A percentile compares a stretch with the other conserved stretches of the same genome.
phyloP scores from a whole-genome alignment of 2,113 vertebrate genomes.

The Rhynchomys soricoides region DNA sequence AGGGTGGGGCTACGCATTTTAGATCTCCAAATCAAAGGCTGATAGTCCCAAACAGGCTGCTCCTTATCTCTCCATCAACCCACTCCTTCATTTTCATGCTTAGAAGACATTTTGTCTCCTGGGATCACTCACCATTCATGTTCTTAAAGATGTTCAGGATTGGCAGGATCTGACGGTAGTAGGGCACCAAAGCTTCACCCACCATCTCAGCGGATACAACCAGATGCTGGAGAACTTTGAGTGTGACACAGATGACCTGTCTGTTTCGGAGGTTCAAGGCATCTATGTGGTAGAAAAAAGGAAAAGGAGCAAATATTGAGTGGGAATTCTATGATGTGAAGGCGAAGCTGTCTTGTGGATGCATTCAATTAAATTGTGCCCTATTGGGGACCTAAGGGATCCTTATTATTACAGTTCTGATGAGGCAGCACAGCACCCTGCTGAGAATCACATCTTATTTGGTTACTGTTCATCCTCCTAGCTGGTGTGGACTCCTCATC shows the following conservation, averaged over 20 bases:
- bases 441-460: conserved; percentile 83
- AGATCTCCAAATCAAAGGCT: conserved; percentile 76
- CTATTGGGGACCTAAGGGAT: conserved; percentile 76
- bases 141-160: conserved; percentile 98
- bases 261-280: conserved; percentile 95
- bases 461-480: conserved; percentile 83
- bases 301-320: conserved; percentile 70
- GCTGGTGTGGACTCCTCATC: conserved; percentile 80
- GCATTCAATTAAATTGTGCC: conserved; percentile 82
- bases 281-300: conserved; percentile 84
- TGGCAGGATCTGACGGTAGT: conserved; percentile 96
- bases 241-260: conserved; percentile 93
- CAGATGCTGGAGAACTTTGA: conserved; percentile 96
- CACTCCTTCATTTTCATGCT: conserved; percentile 49
- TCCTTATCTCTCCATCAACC: conserved; percentile 76
- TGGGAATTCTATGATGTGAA: conserved; percentile 70
- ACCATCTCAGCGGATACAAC: conserved; percentile 93
- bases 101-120: conserved; percentile 39
- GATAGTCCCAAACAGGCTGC: conserved; percentile 80
- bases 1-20: conserved; percentile 56
- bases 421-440: conserved; percentile 76
- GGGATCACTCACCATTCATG: conserved; percentile 91
- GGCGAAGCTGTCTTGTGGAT: conserved; percentile 64
- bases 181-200: conserved; percentile 94
- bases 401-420: conserved; percentile 79